Conservation (phyloP, 2,888 invertebrate genomes). For the Empis livida region DNA sequence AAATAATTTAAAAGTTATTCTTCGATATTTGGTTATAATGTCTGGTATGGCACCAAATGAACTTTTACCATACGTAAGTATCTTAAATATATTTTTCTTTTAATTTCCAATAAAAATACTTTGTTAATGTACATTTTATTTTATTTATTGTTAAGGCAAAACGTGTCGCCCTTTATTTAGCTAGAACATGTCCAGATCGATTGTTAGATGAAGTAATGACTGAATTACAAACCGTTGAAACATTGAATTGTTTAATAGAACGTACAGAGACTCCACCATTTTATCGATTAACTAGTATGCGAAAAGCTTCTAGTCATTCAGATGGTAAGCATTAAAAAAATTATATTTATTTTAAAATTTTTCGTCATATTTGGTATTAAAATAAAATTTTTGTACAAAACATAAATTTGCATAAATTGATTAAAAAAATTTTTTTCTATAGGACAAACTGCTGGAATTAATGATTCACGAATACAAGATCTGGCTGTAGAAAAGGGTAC, state of each 20-base stretch:
- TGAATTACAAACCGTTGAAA: conserved; percentile 93
- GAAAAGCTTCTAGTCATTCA: conserved; percentile 77
- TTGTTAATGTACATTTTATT: no score
- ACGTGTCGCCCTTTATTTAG: conserved; percentile 84
- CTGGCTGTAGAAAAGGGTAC: conserved; percentile 78
- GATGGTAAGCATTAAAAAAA: conserved; percentile 40
- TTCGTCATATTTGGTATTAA: background rate
- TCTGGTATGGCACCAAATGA: conserved; percentile 96
- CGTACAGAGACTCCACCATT: conserved; percentile 97
- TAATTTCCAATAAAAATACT: no score
- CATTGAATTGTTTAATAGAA: conserved; percentile 89
- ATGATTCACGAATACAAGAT: conserved; percentile 36
- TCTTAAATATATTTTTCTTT: background rate
- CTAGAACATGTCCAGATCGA: conserved; percentile 80
- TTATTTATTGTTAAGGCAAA: no score
- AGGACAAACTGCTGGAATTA: conserved; percentile 34
- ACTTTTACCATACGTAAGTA: conserved; percentile 77
- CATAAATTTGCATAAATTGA: background rate
- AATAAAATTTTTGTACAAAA: background rate
- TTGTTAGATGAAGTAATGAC: conserved; percentile 95
- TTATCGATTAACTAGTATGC: conserved; percentile 84
- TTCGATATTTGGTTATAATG: conserved; percentile 90
- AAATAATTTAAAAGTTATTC: conserved; percentile 91
- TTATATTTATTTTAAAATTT: background rate
- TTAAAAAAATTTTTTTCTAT: background rate